Conservation (phyloP, 1,140 invertebrate species). For the Cecropterus lyciades region DNA sequence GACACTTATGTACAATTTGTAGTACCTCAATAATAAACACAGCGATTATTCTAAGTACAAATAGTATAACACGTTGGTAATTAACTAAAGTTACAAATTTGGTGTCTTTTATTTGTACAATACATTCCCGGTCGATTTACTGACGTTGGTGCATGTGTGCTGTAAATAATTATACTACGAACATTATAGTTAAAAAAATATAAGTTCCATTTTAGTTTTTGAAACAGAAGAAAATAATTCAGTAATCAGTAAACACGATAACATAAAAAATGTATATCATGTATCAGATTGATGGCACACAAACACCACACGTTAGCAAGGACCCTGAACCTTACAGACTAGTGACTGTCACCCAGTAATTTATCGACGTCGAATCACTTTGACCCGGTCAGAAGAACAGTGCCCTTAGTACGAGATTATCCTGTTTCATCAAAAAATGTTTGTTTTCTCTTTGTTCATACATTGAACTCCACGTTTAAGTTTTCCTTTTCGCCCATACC, state of each 20-base stretch:
- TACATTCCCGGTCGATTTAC: background rate
- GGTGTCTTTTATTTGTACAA: background rate
- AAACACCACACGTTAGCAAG: no score
- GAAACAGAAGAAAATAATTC: background rate
- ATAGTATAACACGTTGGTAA: slow-evolving; percentile 3
- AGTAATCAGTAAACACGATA: background rate
- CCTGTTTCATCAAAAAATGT: no score
- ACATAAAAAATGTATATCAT: background rate
- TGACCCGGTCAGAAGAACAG: no score
- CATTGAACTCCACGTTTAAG: no score
- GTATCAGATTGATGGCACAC: no score
- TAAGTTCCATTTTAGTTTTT: background rate
- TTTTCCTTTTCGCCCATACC: no score
- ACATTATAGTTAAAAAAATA: background rate
- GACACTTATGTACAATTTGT: slow-evolving; percentile 1
- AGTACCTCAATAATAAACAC: slow-evolving; percentile 1
- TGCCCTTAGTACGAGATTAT: no score
- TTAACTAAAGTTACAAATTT: slow-evolving; percentile 10
- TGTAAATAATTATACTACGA: no score
- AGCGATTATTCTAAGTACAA: slow-evolving; percentile 7
- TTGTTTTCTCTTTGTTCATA: no score
- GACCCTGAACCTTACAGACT: no score
- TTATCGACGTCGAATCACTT: no score
- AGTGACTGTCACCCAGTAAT: no score
- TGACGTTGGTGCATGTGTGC: background rate